Base-by-base conservation (phyloP, 2,113 vertebrate species). In the Oplegnathus fasciatus region DNA sequence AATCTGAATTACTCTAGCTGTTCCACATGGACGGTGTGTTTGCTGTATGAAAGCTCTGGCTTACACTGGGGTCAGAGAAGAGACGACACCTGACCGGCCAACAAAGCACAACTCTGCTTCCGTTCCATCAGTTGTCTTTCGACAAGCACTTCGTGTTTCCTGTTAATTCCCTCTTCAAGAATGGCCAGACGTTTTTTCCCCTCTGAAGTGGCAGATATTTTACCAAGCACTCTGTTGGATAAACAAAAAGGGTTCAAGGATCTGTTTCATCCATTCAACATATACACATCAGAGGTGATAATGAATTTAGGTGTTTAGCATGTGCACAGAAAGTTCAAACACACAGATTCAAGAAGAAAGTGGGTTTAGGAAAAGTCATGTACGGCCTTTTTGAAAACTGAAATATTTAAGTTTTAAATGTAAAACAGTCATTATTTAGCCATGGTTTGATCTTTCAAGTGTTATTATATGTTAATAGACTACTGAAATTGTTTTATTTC, bases 161-260 rank as follows among this genome's bases (percentile, higher is more conserved):
- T 80, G 88, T 78, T 91, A 73, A 75, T 88, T 92, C 90, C 66
- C 18, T 50, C 67, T 87, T 80, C 48, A 86, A 88, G 81, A 81
- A 70, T n/a, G 37, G 37, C 80, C 66, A 75, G 86, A 92, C 78
- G 26, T 57, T 62, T 80, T 66, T 22, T 15, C 40, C 50, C 37
- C 50, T 91, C 75, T 94, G 93, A 95, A 90, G 94, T 89, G 86
- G 67, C 77, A 93, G 93, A 92, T 90, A 87, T 94, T 86, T 88
- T 78, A 87, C 84, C 81, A 28, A 37, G 66, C 84, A 73, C 65
- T 87, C 73, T 95, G 92, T 94, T 96, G 90, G 73, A 93, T 93
- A 94, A 95, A 95, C 93, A 95, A 82, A 82, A 87, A 82, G 70
- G 46, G 80, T 83, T 92, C 64, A 89, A 88, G 85, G 88, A 90